Evolutionary conservation across 2,888 invertebrate genomes (phyloP), one percentile per base, ranked within the genome.

Genomic region (Volucella inflata): DNA sequence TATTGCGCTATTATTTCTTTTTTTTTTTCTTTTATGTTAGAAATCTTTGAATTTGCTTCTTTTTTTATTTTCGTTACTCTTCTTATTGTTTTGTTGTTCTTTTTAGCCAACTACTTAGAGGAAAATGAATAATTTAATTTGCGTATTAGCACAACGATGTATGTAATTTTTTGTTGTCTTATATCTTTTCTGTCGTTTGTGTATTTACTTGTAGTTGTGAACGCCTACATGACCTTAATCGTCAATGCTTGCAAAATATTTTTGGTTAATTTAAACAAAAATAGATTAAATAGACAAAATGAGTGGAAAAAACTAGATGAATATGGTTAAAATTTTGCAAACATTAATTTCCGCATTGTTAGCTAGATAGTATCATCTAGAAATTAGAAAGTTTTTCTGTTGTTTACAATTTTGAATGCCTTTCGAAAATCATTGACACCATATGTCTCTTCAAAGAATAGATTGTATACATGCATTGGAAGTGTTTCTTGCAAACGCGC

Each of bases 1-100:
- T 72, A 72, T 79, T 72, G 57, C 72, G 79, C 72, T 72, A 51
- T 79, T 78, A 71, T 78, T 64, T 64, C 40, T 42, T 46, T 46
- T 17, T 57, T 79, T 50, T 71, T 16, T 57, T 79, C 44, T 71
- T 16, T 53, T 36, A 30, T 50, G 62, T 60, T 42, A 50, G 42
- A 17, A 64, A 8, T 42, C 21, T 42, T 50, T 60, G 36, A 48
- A 40, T 55, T 59, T 59, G 40, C 53, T 8, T 21, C 46, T 40
- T 21, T 40, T 74, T 60, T 38, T 16, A 40, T 67, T 30, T 30
- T 42, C 30, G 57, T 55, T 44, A 53, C 42, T 71, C 6, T 50
- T 50, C 50, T 14, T n/a, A n/a, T 59, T 57, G 21, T 48, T 59
- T 38, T 30, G 62, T 53, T 30, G 6, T 30, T 30, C 30, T 30